Conservation (phyloP, 2,888 invertebrate species). For the Cosmopolites sordidus region DNA sequence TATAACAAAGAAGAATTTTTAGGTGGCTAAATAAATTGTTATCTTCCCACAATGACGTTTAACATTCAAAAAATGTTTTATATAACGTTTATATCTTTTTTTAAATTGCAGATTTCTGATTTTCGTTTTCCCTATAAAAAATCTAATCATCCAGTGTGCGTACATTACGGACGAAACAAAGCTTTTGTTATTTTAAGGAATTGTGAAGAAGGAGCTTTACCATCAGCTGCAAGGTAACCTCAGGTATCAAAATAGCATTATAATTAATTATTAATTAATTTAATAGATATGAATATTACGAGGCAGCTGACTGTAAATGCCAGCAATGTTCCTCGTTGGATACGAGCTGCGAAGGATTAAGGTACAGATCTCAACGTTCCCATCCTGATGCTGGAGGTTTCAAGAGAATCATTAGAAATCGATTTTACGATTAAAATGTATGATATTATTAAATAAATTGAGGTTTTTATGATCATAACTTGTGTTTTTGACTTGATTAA, state of each 20-base stretch:
- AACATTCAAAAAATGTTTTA: no score
- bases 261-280: neutral
- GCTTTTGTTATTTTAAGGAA: slow-evolving; percentile 62
- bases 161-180: slow-evolving; percentile 66
- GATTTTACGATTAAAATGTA: no score
- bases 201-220: slow-evolving; percentile 69
- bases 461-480: no score
- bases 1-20: no score
- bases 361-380: slow-evolving; percentile 51
- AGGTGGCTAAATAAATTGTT: neutral
- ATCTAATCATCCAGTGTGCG: slow-evolving; percentile 81
- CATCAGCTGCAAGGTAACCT: slow-evolving; percentile 20
- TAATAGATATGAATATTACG: slow-evolving; percentile 67
- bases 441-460: no score
- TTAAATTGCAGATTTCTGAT: slow-evolving; percentile 79
- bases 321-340: slow-evolving; percentile 63
- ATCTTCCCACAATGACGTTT: no score
- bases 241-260: no score
- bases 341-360: slow-evolving; percentile 66
- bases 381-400: slow-evolving; percentile 43
- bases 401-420: slow-evolving; percentile 20
- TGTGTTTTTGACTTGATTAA: no score
- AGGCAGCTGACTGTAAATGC: slow-evolving; percentile 75
- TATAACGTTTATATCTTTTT: slow-evolving; percentile 18
- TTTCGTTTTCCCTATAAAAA: slow-evolving; percentile 87